Evolutionary conservation across 1,140 invertebrate species (phyloP), one percentile per base, ranked within the genome.

Genomic region (Pseudachorutes palmiensis): DNA sequence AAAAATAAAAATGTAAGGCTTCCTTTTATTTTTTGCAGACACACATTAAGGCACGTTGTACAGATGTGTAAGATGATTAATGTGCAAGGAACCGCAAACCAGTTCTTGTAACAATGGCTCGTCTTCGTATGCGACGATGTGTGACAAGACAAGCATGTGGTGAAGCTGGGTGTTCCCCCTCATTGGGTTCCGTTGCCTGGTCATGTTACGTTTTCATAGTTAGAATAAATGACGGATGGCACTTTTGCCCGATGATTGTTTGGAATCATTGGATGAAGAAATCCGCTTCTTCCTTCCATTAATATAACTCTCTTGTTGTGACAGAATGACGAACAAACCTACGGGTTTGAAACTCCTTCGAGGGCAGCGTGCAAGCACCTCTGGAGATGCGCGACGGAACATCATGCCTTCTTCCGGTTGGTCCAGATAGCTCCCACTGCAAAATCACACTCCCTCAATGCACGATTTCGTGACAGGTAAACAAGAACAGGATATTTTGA

Each of bases 321-420:
- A 67, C 76, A 93, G 90, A 92, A 94, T 79, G 92, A 96, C 73
- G 92, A 97, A 69, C 90, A 90, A 76, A 96, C 91, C 14, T 96
- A 96, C 78, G 92, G 95, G 2, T 96, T 96, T 79, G 91, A 97
- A 78, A 90, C 95, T 24, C 88, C 90, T n/a, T 94, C 91, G 55
- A 88, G 94, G 74, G 24, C 92, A 59, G 94, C 94, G 0, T 98
- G 94, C 78, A 95, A 97, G 76, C 96, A 99, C 81, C 81, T 99
- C 61, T 98, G 95, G 94, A 94, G 96, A 75, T 98, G 96, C 81
- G 97, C 94, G 75, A 87, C 97, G 29, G 97, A 99, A 76, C 94
- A 98, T 78, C 95, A 98, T 80, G 90, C 91, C 1, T 99, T 99
- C 83, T 99, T 98, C 83, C 85, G 95, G 61, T 81, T 97, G 51